Percentiles rank a stretch among this genome's conserved stretches.
Evolutionary conservation across 2,888 invertebrate species (phyloP).

Genomic region (Cabera pusaria): DNA sequence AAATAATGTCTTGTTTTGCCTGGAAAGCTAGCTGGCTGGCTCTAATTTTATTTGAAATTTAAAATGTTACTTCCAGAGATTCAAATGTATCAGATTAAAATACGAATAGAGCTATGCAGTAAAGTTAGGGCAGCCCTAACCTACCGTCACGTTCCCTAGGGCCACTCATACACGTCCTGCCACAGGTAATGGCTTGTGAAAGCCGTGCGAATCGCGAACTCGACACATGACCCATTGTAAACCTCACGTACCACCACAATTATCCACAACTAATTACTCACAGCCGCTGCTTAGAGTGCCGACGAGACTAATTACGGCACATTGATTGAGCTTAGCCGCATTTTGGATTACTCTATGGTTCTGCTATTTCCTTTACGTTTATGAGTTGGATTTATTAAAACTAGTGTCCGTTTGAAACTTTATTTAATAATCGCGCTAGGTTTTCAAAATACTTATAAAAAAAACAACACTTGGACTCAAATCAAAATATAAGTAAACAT

Average conservation of each 20-base stretch:
- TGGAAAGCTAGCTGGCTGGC: too few relatives aligned
- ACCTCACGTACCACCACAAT: constrained; percentile 59
- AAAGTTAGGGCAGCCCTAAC: constrained; percentile 35
- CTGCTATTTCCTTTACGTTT: constrained; percentile 19
- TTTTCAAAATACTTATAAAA: too few relatives aligned
- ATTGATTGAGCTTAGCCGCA: constrained; percentile 24
- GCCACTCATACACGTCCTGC: constrained; percentile 56
- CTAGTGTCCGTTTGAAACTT: not conserved
- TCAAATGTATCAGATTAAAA: too few relatives aligned
- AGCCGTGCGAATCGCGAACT: constrained; percentile 62
- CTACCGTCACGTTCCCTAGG: constrained; percentile 28
- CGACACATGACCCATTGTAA: constrained; percentile 58
- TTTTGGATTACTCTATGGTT: constrained; percentile 11
- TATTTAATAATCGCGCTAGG: too few relatives aligned
- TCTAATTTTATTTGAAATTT: too few relatives aligned
- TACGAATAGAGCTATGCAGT: not conserved
- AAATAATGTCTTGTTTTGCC: too few relatives aligned
- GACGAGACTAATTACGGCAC: constrained; percentile 24
- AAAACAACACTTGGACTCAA: too few relatives aligned
- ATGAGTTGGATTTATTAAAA: constrained; percentile 11
- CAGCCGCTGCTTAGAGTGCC: constrained; percentile 46
- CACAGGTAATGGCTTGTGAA: constrained; percentile 64
- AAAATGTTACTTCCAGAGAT: too few relatives aligned
- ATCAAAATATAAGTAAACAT: too few relatives aligned
- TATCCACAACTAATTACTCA: constrained; percentile 61